Base-by-base conservation (phyloP, 2,797 vertebrate species). In the Pipistrellus pygmaeus region DNA sequence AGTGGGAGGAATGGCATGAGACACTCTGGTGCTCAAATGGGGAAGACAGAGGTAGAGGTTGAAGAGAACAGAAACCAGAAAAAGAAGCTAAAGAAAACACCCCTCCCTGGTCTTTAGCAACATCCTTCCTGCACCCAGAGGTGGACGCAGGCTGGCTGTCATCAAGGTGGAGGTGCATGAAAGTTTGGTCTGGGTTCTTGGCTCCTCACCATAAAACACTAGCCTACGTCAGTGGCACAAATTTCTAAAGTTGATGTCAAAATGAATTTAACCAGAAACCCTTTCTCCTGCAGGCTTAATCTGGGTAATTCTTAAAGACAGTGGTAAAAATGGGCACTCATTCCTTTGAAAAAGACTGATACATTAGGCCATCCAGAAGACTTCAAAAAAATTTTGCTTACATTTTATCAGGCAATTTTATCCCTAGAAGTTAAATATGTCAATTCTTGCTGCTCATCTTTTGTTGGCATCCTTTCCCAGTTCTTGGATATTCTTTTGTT, bases 121-220 rank as follows among this genome's bases (percentile, higher is more conserved):
- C 0, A 0, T 8, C 3, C 1, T 35, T 53, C 18, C 27, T 48
- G 38, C 11, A 41, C 18, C 20, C 0, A 3, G 7, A 27, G 21
- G 23, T 27, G 25, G 18, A 46, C 21, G 7, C 2, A 0, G 0
- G 1, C 2, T 78, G 38, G 20, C 48, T 62, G 44, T 35, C 35
- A 1, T 5, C 3, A 6, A 4, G 10, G 2, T 0, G 76, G 18
- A 48, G 38, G 25, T 27, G 1, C 38, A 46, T 72, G 17, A n/a
- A 57, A 48, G 7, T 23, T 60, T 41, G 62, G 21, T 69, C 20
- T 4, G 27, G 77, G 38, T 57, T 51, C 2, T 44, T 88, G 46
- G 35, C 8, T 2, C 11, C 12, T 72, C 27, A 41, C 25, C 38
- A 8, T 6, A 41, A 62, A 46, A 41, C 30, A 25, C 14, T 23